Evolutionary conservation across 2,113 vertebrate species (phyloP), one percentile per base, ranked within the genome.

Genomic region (Heterotilapia buettikoferi): DNA sequence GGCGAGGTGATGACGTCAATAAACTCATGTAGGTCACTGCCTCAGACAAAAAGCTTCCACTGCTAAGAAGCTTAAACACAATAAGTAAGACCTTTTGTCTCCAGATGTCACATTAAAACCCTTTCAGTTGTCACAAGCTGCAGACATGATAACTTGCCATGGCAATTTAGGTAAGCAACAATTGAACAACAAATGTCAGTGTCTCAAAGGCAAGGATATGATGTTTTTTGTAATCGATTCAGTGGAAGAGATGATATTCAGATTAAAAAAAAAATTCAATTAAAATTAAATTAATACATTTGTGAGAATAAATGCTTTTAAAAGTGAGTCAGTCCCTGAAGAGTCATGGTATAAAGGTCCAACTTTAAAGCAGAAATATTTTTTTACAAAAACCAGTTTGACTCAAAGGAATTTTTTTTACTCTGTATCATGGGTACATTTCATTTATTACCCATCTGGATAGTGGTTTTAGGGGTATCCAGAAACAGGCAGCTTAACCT

Each of bases 11-110:
- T 43, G 63, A 26, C 3, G 9, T 85, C 47, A 26, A n/a, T 63
- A 6, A 45, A 19, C 26, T 87, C 83, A 83, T 85, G 85, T 84
- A 66, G 85, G 80, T 86, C 90, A 85, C 6, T 43, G 6, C 36
- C 16, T 76, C 40, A 16, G 11, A 84, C 61, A 33, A 59, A 88
- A 63, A 66, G 53, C 71, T 52, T 78, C 81, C 13, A 79, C 40
- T 12, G 68, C 9, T 85, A 52, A 92, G 88, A 81, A 16, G 88
- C 82, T 92, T 91, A 89, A 83, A 57, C 13, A 43, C 33, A 40
- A 16, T 36, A 16, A 84, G 80, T 7, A 26, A 24, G 16, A 52
- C 40, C 66, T 89, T 84, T 87, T 66, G 59, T 66, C 54, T 71
- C 19, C 40, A 71, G 31, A 78, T 11, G 36, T 38, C 18, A 80